phyloP scores from a whole-genome alignment of 2,888 invertebrate genomes.

The Caenorhabditis sp. region DNA sequence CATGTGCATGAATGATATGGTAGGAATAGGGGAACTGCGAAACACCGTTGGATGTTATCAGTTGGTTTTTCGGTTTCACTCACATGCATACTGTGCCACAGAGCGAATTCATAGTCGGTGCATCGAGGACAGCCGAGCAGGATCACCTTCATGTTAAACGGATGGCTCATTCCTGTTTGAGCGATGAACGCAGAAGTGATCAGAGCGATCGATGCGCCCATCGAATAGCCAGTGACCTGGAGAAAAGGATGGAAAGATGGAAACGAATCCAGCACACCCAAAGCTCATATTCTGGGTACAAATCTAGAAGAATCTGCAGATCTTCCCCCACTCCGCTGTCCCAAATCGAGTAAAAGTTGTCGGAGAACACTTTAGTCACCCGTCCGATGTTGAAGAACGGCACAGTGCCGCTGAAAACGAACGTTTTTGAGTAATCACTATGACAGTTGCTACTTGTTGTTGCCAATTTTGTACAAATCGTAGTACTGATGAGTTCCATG shows the following conservation, averaged over 20 bases:
- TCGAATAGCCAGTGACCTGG: slow-evolving; percentile 34
- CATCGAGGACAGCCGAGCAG: slow-evolving; percentile 14
- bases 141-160: slow-evolving; percentile 32
- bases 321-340: slow-evolving; percentile 31
- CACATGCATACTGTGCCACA: slow-evolving; percentile 34
- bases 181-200: slow-evolving; percentile 19
- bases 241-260: neutral
- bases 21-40: slow-evolving; percentile 40
- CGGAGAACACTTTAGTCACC: slow-evolving; percentile 23
- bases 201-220: slow-evolving; percentile 25
- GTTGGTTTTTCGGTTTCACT: neutral
- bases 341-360: slow-evolving; percentile 37
- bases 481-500: slow-evolving; percentile 40
- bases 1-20: slow-evolving; percentile 41
- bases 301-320: slow-evolving; percentile 5
- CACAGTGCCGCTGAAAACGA: slow-evolving; percentile 36
- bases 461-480: slow-evolving; percentile 15
- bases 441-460: neutral
- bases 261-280: slow-evolving; percentile 19
- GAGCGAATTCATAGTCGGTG: slow-evolving; percentile 25
- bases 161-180: slow-evolving; percentile 14
- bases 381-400: slow-evolving; percentile 33
- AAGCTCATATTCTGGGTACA: slow-evolving; percentile 28
- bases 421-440: neutral
- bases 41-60: neutral